These are phyloP conservation scores for Drosophila quinaria DNA, from an alignment of 2,888 invertebrate genomes.

Conservation along the genomic window DNA sequence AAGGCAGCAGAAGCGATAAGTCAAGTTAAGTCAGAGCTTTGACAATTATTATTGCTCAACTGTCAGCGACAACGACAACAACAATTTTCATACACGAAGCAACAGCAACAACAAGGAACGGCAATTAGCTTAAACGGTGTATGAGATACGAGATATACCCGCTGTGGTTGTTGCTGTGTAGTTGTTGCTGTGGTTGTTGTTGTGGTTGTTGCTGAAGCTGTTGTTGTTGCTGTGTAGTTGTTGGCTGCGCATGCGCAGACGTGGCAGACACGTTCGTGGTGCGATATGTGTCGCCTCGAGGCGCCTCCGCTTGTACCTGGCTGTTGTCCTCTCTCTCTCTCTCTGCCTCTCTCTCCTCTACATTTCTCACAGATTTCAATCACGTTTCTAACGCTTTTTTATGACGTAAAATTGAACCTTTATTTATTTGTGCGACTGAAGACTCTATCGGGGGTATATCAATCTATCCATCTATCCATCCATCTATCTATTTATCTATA, in stretches of 20 bases:
- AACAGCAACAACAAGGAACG: constrained; percentile 14
- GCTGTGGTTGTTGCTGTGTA: constrained; percentile 4
- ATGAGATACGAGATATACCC: constrained; percentile 63
- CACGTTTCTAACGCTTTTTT: constrained; percentile 81
- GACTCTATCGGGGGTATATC: constrained; percentile 42
- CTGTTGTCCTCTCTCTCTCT: neutral
- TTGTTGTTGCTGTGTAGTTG: constrained; percentile 5
- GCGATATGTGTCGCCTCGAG: constrained; percentile 76
- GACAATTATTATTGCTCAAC: constrained; percentile 80
- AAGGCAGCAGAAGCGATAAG: constrained; percentile 59
- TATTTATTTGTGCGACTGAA: constrained; percentile 51
- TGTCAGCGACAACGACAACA: constrained; percentile 62
- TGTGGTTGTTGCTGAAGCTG: constrained; percentile 3
- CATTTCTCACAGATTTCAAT: constrained; percentile 72
- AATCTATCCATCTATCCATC: constrained; percentile 31
- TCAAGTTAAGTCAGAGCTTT: constrained; percentile 76
- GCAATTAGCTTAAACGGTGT: constrained; percentile 67
- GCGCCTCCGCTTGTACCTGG: constrained; percentile 46
- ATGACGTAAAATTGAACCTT: constrained; percentile 81
- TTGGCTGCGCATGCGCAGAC: constrained; percentile 69
- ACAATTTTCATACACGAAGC: constrained; percentile 37
- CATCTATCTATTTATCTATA: constrained; percentile 11
- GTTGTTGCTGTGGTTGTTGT: neutral
- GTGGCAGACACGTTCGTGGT: constrained; percentile 67
- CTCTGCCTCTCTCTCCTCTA: constrained; percentile 8